Evolutionary conservation across 1,140 invertebrate species (phyloP), one percentile per base, ranked within the genome.

Genomic region (Charaxes varanes): DNA sequence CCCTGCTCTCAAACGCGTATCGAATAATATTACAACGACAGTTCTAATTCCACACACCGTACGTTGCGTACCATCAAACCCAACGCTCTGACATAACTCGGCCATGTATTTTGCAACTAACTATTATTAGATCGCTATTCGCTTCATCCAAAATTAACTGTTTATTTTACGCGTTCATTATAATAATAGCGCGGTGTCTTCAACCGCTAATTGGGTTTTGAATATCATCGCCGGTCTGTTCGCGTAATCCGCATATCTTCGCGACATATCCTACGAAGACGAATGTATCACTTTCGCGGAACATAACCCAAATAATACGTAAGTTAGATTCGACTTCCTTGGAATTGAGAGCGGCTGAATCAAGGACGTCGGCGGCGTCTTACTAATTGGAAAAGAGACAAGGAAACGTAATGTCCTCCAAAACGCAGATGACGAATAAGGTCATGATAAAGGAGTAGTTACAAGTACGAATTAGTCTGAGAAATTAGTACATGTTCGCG

Each of bases 121-220:
- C 70, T 73, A 71, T 74, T 66, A 61, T 66, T 78, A 78, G 45
- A 37, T 47, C 35, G 46, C 64, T 68, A 69, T 67, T 59, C 55
- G 62, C 40, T 46, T n/a, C 48, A 42, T 53, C 63, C 56, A 63
- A 76, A 77, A 74, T 77, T 63, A 70, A 67, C 62, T 48, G 28
- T 58, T 63, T 66, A 74, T 72, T 72, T 74, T 69, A 65, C 46
- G 47, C 42, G 40, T 45, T 54, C 48, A 46, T 43, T 53, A 58
- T 68, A 73, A 74, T 78, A 68, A 72, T 68, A 71, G 66, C 53
- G 42, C 58, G 64, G 64, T 73, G 73, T 77, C 71, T 74, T 77
- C 64, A 81, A 77, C 71, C 71, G 70, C 54, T 72, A 81, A 77
- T 78, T 60, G 54, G 67, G 65, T 53, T 64, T 68, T 53, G 49